These are phyloP conservation scores for Chloebia gouldiae DNA, from an alignment of 2,113 vertebrate genomes.

Conservation along the genomic window DNA sequence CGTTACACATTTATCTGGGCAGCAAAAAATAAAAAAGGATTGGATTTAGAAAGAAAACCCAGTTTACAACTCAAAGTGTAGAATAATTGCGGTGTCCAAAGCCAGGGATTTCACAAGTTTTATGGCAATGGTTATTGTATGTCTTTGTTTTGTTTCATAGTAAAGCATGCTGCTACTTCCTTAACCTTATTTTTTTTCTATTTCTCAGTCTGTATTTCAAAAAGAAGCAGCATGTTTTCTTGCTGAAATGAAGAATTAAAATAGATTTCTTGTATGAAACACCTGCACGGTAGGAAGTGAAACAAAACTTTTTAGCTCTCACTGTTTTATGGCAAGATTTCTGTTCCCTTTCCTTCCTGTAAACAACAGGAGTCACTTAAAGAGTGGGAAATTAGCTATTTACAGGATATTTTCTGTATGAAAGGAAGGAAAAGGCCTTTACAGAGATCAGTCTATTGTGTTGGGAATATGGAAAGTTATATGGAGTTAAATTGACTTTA, in stretches of 20 bases:
- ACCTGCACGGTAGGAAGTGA: slow-evolving; percentile 59
- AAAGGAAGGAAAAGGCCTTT: slow-evolving; percentile 81
- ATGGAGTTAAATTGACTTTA: background rate
- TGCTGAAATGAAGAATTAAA: slow-evolving; percentile 8
- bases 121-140: background rate
- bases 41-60: background rate
- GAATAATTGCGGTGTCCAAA: background rate
- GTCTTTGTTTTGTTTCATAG: background rate
- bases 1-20: background rate
- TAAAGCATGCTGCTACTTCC: background rate
- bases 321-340: slow-evolving; percentile 26
- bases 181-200: background rate
- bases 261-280: slow-evolving; percentile 5
- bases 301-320: slow-evolving; percentile 39
- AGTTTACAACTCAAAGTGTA: rapidly evolving
- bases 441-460: slow-evolving; percentile 59
- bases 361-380: slow-evolving; percentile 61
- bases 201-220: background rate
- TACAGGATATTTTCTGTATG: slow-evolving; percentile 73
- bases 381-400: slow-evolving; percentile 58
- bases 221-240: background rate
- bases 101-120: background rate
- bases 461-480: background rate
- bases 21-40: background rate
- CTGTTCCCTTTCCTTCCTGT: slow-evolving; percentile 68